Conservation (phyloP, 2,113 vertebrate genomes). For the Collichthys lucidus region DNA sequence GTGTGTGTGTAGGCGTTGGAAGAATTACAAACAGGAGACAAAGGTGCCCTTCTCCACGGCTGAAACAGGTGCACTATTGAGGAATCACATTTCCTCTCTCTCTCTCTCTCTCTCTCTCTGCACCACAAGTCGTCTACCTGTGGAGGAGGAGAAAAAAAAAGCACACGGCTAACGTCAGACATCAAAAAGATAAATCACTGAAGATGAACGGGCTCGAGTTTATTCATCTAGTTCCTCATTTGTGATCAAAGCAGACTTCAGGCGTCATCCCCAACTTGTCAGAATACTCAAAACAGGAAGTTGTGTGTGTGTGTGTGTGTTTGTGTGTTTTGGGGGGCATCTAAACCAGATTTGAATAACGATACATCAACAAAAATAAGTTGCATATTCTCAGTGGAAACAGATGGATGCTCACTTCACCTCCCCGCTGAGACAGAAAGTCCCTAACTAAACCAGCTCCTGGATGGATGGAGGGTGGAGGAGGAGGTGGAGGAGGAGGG, state of each 20-base stretch:
- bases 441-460: conserved; percentile 54
- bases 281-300: conserved; percentile 2
- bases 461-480: conserved; percentile 19
- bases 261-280: conserved; percentile 9
- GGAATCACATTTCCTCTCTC: conserved; percentile 44
- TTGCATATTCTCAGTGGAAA: neutral
- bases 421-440: conserved; percentile 58
- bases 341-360: neutral
- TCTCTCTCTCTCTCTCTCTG: neutral
- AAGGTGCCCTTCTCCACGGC: conserved; percentile 57
- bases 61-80: conserved; percentile 63
- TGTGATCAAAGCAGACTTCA: conserved; percentile 33
- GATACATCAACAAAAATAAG: neutral
- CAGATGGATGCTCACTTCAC: neutral
- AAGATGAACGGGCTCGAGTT: conserved; percentile 19
- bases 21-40: conserved; percentile 68
- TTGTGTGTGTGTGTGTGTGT: conserved; percentile 1
- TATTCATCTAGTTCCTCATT: conserved; percentile 3
- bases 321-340: neutral
- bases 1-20: conserved; percentile 63
- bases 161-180: neutral
- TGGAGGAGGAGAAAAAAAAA: conserved; percentile 2
- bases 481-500: no score
- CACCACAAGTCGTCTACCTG: conserved; percentile 5
- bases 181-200: conserved; percentile 32